Evolutionary conservation across 2,888 invertebrate genomes (phyloP).

Genomic region (Neuroscelio doddi): DNA sequence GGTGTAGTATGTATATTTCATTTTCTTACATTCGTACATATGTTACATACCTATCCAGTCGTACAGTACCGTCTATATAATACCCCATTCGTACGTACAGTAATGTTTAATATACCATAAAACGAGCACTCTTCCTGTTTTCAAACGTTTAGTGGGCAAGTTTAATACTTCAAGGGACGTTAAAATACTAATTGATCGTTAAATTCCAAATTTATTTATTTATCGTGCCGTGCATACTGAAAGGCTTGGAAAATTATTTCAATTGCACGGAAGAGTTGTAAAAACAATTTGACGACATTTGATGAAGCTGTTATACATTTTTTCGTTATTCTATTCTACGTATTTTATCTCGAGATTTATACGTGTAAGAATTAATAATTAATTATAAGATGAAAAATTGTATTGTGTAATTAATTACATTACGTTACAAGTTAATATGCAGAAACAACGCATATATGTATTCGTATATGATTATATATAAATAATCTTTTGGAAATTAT

Average conservation of each 20-base stretch:
- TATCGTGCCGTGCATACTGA: constrained; percentile 26
- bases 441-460: too few relatives aligned
- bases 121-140: constrained; percentile 45
- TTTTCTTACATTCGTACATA: constrained; percentile 25
- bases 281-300: constrained; percentile 36
- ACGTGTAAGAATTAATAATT: too few relatives aligned
- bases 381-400: too few relatives aligned
- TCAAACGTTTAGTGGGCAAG: constrained; percentile 39
- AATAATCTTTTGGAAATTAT: too few relatives aligned
- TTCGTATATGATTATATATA: too few relatives aligned
- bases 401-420: too few relatives aligned
- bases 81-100: constrained; percentile 25
- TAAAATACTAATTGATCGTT: constrained; percentile 49
- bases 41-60: constrained; percentile 15
- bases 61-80: constrained; percentile 38
- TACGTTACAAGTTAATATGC: too few relatives aligned
- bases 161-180: constrained; percentile 37
- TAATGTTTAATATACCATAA: constrained; percentile 46
- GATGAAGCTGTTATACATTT: constrained; percentile 27
- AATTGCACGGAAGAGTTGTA: constrained; percentile 24
- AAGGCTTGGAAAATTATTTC: constrained; percentile 28
- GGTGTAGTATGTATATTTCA: constrained; percentile 18
- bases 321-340: constrained; percentile 13
- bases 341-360: too few relatives aligned
- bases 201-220: constrained; percentile 47